Conservation (phyloP, 23 tunicate species). For the Trididemnum clinides region DNA sequence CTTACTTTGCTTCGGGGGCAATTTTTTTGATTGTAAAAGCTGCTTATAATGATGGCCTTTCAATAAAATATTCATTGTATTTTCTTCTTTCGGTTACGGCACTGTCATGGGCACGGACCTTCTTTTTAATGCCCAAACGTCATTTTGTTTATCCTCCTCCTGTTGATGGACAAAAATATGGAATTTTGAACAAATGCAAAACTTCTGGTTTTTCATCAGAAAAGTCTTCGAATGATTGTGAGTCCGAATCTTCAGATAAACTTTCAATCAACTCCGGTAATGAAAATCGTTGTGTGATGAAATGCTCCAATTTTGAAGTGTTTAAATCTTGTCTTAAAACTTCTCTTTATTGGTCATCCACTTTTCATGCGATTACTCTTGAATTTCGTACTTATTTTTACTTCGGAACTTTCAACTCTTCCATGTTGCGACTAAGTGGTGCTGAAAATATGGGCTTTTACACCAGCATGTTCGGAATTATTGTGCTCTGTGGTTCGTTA, state of each 20-base stretch:
- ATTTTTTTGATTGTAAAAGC: constrained; percentile 37
- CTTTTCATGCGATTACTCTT: neutral
- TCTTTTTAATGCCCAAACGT: constrained; percentile 29
- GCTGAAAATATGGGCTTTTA: neutral
- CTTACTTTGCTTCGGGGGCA: constrained; percentile 23
- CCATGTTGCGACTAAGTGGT: neutral
- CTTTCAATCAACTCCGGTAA: neutral
- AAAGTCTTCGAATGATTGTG: neutral
- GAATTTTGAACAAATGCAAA: neutral
- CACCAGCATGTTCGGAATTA: constrained; percentile 1
- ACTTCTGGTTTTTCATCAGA: neutral
- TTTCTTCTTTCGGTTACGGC: constrained; percentile 20
- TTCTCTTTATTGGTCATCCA: neutral
- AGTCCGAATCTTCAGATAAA: neutral
- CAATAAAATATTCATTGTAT: constrained; percentile 5
- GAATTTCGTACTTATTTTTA: constrained; percentile 4
- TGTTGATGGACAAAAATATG: neutral
- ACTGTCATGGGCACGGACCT: constrained; percentile 53
- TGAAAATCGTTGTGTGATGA: neutral
- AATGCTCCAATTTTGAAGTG: no score
- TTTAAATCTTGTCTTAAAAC: neutral
- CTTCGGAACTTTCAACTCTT: neutral
- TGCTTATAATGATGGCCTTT: constrained; percentile 14
- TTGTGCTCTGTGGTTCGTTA: neutral
- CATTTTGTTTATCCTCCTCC: constrained; percentile 1